These are phyloP conservation scores for Microplitis mediator DNA, from an alignment of 1,140 invertebrate species.

Conservation along the genomic window DNA sequence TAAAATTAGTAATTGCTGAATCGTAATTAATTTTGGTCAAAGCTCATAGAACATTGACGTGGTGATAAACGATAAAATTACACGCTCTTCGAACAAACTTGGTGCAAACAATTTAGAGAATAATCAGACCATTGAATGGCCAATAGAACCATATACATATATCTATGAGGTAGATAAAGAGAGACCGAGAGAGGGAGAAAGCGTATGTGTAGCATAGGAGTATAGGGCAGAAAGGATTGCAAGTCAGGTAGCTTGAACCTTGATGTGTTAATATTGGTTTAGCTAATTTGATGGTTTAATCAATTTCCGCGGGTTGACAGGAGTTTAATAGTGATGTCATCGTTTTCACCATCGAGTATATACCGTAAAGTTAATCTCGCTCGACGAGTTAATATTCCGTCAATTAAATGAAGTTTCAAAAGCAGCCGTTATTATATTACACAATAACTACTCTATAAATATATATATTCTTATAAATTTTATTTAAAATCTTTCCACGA, in stretches of 20 bases:
- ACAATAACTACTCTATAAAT: too few relatives aligned
- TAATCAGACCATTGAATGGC: conserved; percentile 34
- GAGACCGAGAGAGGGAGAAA: conserved; percentile 9
- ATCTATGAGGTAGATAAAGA: not conserved
- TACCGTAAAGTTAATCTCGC: conserved; percentile 61
- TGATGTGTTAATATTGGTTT: conserved; percentile 60
- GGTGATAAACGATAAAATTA: conserved; percentile 17
- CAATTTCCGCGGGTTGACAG: conserved; percentile 61
- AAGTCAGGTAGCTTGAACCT: conserved; percentile 36
- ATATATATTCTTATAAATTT: too few relatives aligned
- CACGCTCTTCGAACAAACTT: conserved; percentile 24
- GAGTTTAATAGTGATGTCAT: conserved; percentile 64
- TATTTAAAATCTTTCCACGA: too few relatives aligned
- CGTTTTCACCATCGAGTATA: conserved; percentile 56
- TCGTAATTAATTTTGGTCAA: not conserved
- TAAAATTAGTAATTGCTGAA: not conserved
- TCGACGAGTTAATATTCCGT: conserved; percentile 62
- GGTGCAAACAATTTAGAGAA: conserved; percentile 28
- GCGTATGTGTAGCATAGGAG: not conserved
- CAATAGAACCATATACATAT: conserved; percentile 3
- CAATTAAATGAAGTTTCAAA: conserved; percentile 62
- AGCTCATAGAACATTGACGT: conserved; percentile 10
- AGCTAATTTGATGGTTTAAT: conserved; percentile 65
- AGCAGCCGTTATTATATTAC: conserved; percentile 40
- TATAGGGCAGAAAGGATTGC: conserved; percentile 3